These are phyloP conservation scores for Pituophis catenifer DNA, from an alignment of 2,113 vertebrate genomes.

Conservation along the genomic window DNA sequence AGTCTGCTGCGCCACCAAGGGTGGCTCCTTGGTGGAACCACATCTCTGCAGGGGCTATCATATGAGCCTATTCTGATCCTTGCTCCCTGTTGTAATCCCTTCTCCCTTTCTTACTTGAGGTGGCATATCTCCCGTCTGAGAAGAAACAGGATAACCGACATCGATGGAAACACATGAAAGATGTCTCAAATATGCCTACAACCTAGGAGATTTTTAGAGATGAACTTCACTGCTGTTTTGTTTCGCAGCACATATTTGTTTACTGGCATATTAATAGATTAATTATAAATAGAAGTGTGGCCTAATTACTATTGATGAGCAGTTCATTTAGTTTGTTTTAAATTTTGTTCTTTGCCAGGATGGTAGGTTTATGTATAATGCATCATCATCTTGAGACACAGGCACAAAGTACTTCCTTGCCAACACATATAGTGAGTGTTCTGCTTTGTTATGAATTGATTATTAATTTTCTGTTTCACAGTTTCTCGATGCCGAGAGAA, in stretches of 20 bases:
- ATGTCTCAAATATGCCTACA: constrained; percentile 10
- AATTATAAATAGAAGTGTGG: constrained; percentile 28
- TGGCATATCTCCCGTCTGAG: neutral
- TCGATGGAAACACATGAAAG: neutral
- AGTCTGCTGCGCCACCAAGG: too few species aligned
- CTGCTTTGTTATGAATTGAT: neutral
- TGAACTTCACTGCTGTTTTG: neutral
- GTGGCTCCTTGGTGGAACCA: too few species aligned
- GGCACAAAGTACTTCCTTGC: neutral
- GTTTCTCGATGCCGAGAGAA: neutral
- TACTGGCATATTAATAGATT: constrained; percentile 14
- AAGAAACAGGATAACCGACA: neutral
- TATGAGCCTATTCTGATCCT: neutral
- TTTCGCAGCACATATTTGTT: constrained; percentile 30
- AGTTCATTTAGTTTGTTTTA: constrained; percentile 16
- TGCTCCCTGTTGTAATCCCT: neutral
- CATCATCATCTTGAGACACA: neutral
- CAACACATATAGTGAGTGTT: neutral
- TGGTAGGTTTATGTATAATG: constrained; percentile 4
- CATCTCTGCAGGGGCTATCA: neutral
- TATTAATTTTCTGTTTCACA: neutral
- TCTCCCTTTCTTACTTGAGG: neutral
- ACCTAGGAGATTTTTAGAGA: neutral
- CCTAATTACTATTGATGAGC: constrained; percentile 31
- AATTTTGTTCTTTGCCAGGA: constrained; percentile 15